Conservation (phyloP, 2,113 vertebrate species). For the Cheirogaleus medius region DNA sequence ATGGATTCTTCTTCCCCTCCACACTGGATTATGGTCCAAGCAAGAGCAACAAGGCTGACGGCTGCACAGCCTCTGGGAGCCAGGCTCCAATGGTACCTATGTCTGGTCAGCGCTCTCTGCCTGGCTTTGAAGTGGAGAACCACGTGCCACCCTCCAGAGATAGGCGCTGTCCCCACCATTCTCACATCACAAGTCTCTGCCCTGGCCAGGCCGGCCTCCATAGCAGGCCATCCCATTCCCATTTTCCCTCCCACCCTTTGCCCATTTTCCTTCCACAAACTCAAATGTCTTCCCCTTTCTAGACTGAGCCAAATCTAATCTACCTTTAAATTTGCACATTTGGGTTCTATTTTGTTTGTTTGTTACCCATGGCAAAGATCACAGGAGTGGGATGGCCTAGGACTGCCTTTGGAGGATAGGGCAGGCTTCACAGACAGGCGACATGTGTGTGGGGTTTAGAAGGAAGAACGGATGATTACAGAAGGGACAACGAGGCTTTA, state of each 20-base stretch:
- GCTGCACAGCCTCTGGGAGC: neutral
- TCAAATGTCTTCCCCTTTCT: neutral
- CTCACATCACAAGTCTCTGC: neutral
- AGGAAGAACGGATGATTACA: neutral
- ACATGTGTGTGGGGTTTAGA: neutral
- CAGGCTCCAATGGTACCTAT: rapidly evolving
- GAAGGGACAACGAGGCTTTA: neutral
- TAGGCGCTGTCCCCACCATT: rapidly evolving
- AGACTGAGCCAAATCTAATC: neutral
- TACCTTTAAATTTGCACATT: neutral
- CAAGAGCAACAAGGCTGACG: neutral
- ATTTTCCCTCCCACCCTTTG: no score
- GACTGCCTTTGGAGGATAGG: neutral
- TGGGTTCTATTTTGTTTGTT: neutral
- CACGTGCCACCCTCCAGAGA: neutral
- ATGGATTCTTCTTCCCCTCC: rapidly evolving
- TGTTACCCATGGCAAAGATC: neutral
- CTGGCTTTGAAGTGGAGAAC: neutral
- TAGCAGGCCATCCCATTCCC: neutral
- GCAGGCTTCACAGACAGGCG: neutral
- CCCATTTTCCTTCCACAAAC: neutral
- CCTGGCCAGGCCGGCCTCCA: neutral
- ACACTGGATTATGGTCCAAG: neutral
- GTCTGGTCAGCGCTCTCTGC: no score
- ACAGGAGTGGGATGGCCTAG: neutral